phyloP scores from a whole-genome alignment of 2,797 vertebrate species.

The Borostomias antarcticus region DNA sequence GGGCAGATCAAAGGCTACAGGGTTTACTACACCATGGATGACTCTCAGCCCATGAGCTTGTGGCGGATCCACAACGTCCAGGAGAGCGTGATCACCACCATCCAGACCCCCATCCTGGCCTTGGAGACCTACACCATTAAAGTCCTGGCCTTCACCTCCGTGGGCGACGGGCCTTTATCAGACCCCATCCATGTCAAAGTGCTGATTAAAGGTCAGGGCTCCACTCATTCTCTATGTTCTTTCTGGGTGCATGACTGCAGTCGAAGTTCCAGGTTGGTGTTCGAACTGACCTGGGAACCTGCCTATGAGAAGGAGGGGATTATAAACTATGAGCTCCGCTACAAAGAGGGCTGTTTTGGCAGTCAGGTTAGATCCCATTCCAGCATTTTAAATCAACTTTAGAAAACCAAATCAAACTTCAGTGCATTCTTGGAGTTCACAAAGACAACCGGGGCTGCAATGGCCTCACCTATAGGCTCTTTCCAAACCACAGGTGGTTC shows the following conservation, averaged over 20 bases:
- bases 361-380: constrained; percentile 80
- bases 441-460: constrained; percentile 74
- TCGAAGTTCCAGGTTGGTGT: too few species aligned
- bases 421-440: constrained; percentile 60
- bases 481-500: constrained; percentile 87
- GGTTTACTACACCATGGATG: constrained; percentile 97
- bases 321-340: constrained; percentile 90
- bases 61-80: constrained; percentile 98
- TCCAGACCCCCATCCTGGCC: constrained; percentile 89
- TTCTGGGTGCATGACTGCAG: background rate
- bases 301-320: constrained; percentile 92
- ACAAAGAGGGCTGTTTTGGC: constrained; percentile 81
- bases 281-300: constrained; percentile 91
- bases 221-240: background rate
- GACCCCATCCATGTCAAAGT: constrained; percentile 97
- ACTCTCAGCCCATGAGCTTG: constrained; percentile 86
- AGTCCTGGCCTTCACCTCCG: constrained; percentile 95
- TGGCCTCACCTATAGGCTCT: constrained; percentile 76
- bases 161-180: constrained; percentile 95
- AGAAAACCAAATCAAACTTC: too few species aligned
- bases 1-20: constrained; percentile 96
- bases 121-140: constrained; percentile 94
- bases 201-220: constrained; percentile 88
- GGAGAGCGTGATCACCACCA: constrained; percentile 93
- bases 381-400: too few species aligned